Base-by-base conservation (phyloP, 2,797 vertebrate species). In the Gadopsis marmoratus region DNA sequence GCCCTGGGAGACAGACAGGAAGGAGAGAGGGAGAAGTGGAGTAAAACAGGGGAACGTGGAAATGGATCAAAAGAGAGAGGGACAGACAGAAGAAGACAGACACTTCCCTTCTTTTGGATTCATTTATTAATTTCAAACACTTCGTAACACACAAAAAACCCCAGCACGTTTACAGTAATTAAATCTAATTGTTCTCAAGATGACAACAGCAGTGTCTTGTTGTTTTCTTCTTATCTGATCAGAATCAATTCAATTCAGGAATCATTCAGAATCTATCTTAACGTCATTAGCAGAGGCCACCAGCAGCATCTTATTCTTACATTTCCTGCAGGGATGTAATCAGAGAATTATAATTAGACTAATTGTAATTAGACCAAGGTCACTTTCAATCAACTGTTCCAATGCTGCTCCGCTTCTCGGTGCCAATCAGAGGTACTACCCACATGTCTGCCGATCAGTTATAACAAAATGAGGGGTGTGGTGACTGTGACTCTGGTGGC, bases 361-460 rank as follows among this genome's bases (percentile, higher is more conserved):
- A 87, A 83, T 90, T 90, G 88, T 92, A 93, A 93, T 93, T 92
- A 94, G 88, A 92, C 79, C 82, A 89, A 92, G 93, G 91, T 94
- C 93, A 93, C 88, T 91, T 94, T 94, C 91, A 94, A 92, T 94
- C 91, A 93, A 86, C 86, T 80, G 78, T 74, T 84, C 66, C 73
- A 70, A 69, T 70, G 78, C 76, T 43, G 79, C 50, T 19, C 77
- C 59, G 75, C 70, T 76, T 84, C 78, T 85, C 77, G n/a, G 78
- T 91, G 87, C 88, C 89, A 93, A 93, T 93, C 91, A 89, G 75
- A 87, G 67, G 66, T 58, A 26, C 84, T 71, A 76, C 79, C 80
- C 81, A 79, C 79, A 70, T 86, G 85, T 88, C 90, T 89, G 89
- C 87, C 33, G 69, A 88, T 91, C 91, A 84, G 88, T 91, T 92